Conservation (phyloP, 1,140 invertebrate species). For the Leptoteleia sp. region DNA sequence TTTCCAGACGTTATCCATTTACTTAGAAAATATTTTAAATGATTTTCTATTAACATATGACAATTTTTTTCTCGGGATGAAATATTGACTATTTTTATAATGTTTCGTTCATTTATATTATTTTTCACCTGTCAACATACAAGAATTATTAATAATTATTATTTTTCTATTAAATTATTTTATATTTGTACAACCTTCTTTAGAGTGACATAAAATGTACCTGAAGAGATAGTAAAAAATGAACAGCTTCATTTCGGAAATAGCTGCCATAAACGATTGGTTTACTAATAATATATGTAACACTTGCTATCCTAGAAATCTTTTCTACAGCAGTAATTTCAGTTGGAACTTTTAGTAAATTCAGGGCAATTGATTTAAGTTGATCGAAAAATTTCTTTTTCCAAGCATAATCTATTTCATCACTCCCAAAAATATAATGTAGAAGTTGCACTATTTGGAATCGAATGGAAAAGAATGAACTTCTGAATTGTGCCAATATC, state of each 20-base stretch:
- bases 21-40: slow-evolving; percentile 19
- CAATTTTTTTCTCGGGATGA: slow-evolving; percentile 25
- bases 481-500: slow-evolving; percentile 23
- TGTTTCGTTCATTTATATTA: slow-evolving; percentile 40
- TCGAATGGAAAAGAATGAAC: slow-evolving; percentile 34
- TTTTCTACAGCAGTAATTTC: slow-evolving; percentile 20
- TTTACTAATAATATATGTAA: slow-evolving; percentile 42
- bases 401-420: slow-evolving; percentile 27
- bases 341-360: slow-evolving; percentile 11
- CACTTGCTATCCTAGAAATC: slow-evolving; percentile 37
- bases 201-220: slow-evolving; percentile 19
- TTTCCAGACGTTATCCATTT: slow-evolving; percentile 28
- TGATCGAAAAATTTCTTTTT: slow-evolving; percentile 47
- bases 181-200: too few species aligned
- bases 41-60: slow-evolving; percentile 25
- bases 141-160: too few species aligned
- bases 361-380: slow-evolving; percentile 27
- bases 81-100: slow-evolving; percentile 31
- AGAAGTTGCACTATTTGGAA: slow-evolving; percentile 29
- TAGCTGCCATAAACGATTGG: slow-evolving; percentile 16
- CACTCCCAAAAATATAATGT: slow-evolving; percentile 19
- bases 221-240: slow-evolving; percentile 42
- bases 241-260: slow-evolving; percentile 44
- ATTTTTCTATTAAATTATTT: too few species aligned
- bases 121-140: slow-evolving; percentile 45